Evolutionary conservation across 2,113 vertebrate genomes (phyloP), one percentile per base, ranked within the genome.

Genomic region (Taurulus bubalis): DNA sequence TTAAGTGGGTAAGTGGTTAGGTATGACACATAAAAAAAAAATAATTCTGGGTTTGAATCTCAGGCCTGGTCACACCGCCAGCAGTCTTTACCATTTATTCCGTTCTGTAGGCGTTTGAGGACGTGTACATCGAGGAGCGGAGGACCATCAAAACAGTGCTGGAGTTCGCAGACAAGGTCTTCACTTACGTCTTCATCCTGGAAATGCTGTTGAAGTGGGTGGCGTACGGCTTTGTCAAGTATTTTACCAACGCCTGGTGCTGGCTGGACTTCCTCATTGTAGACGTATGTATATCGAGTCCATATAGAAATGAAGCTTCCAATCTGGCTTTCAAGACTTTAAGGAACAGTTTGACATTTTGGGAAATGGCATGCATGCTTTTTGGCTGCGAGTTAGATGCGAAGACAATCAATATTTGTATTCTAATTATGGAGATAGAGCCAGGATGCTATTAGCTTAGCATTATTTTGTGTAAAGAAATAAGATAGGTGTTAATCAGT

Each of bases 171-270:
- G 98, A 99, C 93, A 99, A 99, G 89, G 97, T 99, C 83, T 99
- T 99, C 91, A 99, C 98, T 4, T 99, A 99, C 1, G 82, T 99
- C 89, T 99, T 99, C 91, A 98, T 99, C 89, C 92, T 98, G 95
- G 98, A 99, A 91, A 99, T 99, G 98, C 93, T 99, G 92, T 91
- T 99, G 69, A 99, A 99, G 89, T 99, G 98, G 98, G 97, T 99
- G 60, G 98, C 98, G 0, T 99, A 99, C 16, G 98, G 98, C 78
- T 99, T 99, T 85, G 96, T 96, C 91, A 94, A 97, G 73, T 99
- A 99, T 94, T 99, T 99, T 92, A 99, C 98, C 78, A 99, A 99
- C 82, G 98, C 98, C 1, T 99, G 98, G 98, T 99, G 98, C 92
- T 99, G 98, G 96, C 95, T 99, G 40, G 98, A 99, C 94, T 99